Conservation (phyloP, 2,888 invertebrate genomes). For the Cataglyphis altisquamis region DNA sequence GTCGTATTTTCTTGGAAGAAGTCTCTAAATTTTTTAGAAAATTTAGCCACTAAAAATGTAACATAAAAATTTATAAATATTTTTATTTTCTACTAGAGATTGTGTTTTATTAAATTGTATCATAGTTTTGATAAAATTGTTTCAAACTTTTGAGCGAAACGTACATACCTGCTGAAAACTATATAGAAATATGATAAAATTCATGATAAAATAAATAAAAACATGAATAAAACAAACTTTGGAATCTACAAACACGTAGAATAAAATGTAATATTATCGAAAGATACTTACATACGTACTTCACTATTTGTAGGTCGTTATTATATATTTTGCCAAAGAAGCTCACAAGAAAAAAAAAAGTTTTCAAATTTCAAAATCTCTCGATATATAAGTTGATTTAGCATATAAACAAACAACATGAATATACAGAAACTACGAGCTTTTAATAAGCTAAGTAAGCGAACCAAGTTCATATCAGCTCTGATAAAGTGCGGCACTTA, state of each 20-base stretch:
- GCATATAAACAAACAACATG: constrained; percentile 1
- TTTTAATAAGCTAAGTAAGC: constrained; percentile 2
- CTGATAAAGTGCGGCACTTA: constrained; percentile 1
- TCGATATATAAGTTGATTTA: neutral
- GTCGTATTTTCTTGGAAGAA: neutral
- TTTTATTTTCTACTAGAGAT: neutral
- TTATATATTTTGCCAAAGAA: neutral
- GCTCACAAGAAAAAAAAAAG: neutral
- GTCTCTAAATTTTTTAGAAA: neutral
- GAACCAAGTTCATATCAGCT: neutral
- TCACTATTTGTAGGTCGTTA: neutral
- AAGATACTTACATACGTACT: too few relatives aligned
- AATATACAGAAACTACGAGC: neutral
- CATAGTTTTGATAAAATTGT: neutral
- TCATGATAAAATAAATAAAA: neutral
- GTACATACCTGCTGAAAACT: neutral
- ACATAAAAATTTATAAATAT: neutral
- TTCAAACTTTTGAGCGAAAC: neutral
- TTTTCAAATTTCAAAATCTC: neutral
- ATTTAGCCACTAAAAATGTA: neutral
- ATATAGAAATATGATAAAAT: neutral
- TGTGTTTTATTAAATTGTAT: neutral
- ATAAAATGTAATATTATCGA: neutral
- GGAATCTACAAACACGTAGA: neutral
- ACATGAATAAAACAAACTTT: neutral